Conservation (phyloP, 2,113 vertebrate genomes). For the Saguinus imperator region DNA sequence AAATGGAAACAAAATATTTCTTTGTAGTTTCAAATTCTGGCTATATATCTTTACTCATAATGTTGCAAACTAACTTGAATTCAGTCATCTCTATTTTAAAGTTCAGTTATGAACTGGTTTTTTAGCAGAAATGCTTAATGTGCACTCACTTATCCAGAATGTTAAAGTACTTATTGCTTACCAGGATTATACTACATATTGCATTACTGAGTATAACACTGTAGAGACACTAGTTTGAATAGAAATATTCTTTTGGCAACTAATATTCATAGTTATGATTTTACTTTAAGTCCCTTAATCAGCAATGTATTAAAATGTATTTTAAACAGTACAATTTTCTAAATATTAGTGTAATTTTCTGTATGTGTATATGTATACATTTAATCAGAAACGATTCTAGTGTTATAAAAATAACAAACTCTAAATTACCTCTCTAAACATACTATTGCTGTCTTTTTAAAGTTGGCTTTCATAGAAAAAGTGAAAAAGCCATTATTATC, state of each 20-base stretch:
- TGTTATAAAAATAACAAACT: background rate
- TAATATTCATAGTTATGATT: background rate
- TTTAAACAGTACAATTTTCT: background rate
- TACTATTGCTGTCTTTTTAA: background rate
- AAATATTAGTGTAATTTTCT: background rate
- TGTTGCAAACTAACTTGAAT: background rate
- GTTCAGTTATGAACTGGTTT: background rate
- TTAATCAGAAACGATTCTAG: background rate
- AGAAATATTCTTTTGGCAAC: background rate
- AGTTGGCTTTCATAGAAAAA: background rate
- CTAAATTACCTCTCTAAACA: background rate
- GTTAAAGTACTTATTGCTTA: background rate
- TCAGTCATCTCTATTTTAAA: background rate
- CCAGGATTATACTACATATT: background rate
- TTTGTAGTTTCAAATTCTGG: background rate
- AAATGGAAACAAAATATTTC: background rate
- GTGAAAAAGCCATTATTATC: background rate
- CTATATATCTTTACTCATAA: background rate
- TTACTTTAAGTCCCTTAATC: background rate
- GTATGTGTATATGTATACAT: background rate
- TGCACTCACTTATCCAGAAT: background rate
- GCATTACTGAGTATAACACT: background rate
- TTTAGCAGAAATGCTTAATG: background rate
- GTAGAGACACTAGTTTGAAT: background rate
- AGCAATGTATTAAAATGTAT: background rate